Conservation (phyloP, 2,113 vertebrate species). For the Ammodramus savannarum region DNA sequence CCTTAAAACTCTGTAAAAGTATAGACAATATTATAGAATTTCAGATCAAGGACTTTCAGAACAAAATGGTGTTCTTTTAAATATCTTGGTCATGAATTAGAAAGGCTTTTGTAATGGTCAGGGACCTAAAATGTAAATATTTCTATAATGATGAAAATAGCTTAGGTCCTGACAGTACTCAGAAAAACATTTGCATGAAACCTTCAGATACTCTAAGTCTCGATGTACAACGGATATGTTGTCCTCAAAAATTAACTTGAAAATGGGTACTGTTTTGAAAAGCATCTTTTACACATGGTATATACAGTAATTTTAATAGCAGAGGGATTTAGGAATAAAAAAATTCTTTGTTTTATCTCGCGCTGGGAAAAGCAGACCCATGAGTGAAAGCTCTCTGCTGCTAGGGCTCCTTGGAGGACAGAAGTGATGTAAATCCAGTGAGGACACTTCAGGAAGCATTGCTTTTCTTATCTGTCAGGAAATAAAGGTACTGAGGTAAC, state of each 20-base stretch:
- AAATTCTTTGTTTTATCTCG: not conserved
- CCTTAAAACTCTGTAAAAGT: constrained; percentile 47
- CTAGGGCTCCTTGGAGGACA: not conserved
- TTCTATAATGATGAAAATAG: not conserved
- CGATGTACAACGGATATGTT: not conserved
- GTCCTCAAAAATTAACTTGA: not conserved
- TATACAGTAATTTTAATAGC: not conserved
- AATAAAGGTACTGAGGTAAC: not conserved
- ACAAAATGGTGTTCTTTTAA: not conserved
- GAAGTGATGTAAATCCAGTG: not conserved
- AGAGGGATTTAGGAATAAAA: not conserved
- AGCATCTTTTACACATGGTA: not conserved
- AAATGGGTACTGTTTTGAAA: not conserved
- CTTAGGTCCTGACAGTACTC: not conserved
- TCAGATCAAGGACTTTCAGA: constrained; percentile 32
- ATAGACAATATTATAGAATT: constrained; percentile 22
- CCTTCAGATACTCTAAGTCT: not conserved
- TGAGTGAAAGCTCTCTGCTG: not conserved
- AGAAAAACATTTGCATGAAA: not conserved
- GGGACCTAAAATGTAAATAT: not conserved
- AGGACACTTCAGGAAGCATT: not conserved
- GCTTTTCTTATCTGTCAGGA: not conserved
- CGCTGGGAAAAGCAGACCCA: not conserved
- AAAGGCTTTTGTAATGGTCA: constrained; percentile 10
- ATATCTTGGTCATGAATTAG: not conserved